phyloP scores from a whole-genome alignment of 2,888 invertebrate genomes.

The Conchocele bisecta region DNA sequence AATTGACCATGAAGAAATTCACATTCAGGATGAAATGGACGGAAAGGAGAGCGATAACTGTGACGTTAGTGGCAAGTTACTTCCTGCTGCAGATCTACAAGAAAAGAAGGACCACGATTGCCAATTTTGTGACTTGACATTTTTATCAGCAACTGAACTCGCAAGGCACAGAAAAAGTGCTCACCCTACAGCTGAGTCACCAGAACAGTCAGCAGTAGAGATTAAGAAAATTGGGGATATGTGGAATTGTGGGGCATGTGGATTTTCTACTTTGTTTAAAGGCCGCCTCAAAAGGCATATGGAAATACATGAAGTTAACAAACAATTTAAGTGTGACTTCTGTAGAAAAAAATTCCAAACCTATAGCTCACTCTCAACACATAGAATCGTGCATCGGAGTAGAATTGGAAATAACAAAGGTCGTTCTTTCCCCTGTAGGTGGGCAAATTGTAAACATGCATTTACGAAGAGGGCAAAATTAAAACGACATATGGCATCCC shows the following conservation, averaged over 20 bases:
- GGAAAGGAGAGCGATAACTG: conserved; percentile 18
- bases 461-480: conserved; percentile 41
- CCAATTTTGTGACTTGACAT: not conserved
- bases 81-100: too few species aligned
- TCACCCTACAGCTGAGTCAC: too few species aligned
- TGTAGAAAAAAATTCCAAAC: conserved; percentile 51
- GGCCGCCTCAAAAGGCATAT: conserved; percentile 45
- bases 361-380: conserved; percentile 49
- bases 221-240: conserved; percentile 12
- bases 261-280: conserved; percentile 30
- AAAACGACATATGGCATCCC: conserved; percentile 49
- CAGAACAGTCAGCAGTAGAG: conserved; percentile 41
- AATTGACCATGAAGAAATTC: conserved; percentile 24
- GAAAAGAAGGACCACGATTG: too few species aligned
- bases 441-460: conserved; percentile 40
- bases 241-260: conserved; percentile 44
- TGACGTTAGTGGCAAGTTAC: conserved; percentile 18
- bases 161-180: too few species aligned
- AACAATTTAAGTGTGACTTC: conserved; percentile 45
- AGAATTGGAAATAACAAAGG: conserved; percentile 41
- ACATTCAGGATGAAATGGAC: conserved; percentile 19
- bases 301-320: conserved; percentile 49
- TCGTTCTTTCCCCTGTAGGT: conserved; percentile 34
- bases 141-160: not conserved
- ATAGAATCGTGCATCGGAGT: conserved; percentile 50